phyloP scores from a whole-genome alignment of 2,113 vertebrate species.

The Vidua chalybeata region DNA sequence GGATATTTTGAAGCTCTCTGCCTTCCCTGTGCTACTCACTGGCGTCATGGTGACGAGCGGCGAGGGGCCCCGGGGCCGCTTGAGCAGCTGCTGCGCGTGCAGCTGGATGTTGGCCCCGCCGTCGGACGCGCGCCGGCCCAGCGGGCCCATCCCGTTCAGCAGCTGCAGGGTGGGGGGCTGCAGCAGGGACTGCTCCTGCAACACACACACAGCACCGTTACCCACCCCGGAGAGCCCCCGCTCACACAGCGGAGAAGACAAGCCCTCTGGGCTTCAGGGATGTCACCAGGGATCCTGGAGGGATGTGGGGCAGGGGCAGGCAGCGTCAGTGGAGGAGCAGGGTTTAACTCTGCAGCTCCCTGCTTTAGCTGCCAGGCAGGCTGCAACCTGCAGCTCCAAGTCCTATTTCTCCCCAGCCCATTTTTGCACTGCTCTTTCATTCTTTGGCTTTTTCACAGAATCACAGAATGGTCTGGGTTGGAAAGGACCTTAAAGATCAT shows the following conservation, averaged over 20 bases:
- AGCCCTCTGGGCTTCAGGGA: background rate
- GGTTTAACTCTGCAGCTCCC: background rate
- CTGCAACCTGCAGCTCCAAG: background rate
- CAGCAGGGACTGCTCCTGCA: constrained; percentile 93
- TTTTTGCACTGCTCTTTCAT: rapidly evolving
- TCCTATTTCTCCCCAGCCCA: background rate
- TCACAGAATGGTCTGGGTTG: background rate
- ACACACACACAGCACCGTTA: background rate
- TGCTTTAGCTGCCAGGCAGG: background rate
- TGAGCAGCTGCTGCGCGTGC: constrained; percentile 93
- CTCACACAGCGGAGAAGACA: rapidly evolving
- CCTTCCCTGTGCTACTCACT: constrained; percentile 72
- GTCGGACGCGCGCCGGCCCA: constrained; percentile 94
- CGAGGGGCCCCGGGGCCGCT: constrained; percentile 93
- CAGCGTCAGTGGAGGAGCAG: rapidly evolving
- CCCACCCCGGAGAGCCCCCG: rapidly evolving
- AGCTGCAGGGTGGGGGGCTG: constrained; percentile 96
- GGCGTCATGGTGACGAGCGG: constrained; percentile 92
- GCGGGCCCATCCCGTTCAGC: constrained; percentile 96
- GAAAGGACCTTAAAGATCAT: background rate
- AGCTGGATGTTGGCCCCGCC: constrained; percentile 97
- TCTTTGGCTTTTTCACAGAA: background rate
- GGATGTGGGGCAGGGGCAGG: background rate
- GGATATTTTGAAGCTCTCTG: background rate
- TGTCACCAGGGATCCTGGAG: rapidly evolving